Base-by-base conservation (phyloP, 2,113 vertebrate genomes). In the Camelus dromedarius region DNA sequence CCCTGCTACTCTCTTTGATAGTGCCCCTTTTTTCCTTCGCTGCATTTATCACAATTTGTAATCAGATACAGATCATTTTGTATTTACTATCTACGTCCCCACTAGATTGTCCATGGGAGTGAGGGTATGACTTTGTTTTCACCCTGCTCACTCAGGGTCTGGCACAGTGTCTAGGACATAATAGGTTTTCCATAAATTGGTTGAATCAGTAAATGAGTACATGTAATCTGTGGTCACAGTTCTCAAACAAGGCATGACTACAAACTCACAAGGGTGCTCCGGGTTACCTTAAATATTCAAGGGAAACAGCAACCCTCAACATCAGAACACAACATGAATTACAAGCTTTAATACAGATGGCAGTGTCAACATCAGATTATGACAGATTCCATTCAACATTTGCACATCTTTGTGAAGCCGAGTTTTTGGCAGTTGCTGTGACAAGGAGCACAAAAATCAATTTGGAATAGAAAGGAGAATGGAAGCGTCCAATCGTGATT, bases 401-500 rank as follows among this genome's bases (percentile, higher is more conserved):
- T 50, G 30, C n/a, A 24, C 69, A 83, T 67, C 32, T 92, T 77
- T 79, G 50, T 70, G 12, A 82, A 89, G 52, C 50, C 75, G 32
- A 69, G 79, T 66, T 90, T 87, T 79, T 72, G 76, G 52, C 15
- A 81, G 46, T 4, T 80, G 22, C 22, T 92, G 24, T 62, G 7
- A 80, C 69, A 60, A 89, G 94, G 96, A 84, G 54, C 8, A 38
- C 26, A 82, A 92, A 96, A 91, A 64, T 56, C 58, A 86, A 60
- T 66, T 54, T 73, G 48, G 24, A 89, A 56, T 1, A 90, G 50
- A 75, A 90, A 67, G 35, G 22, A 81, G 19, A 69, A 28, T 84
- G 30, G 48, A 8, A 64, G 16, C 73, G 20, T 70, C n/a, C 54
- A 87, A 56, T 90, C 32, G 19, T 93, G 62, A 89, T 79, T 94